These are phyloP conservation scores for Iguana delicatissima DNA, from an alignment of 2,797 vertebrate species.

Conservation along the genomic window DNA sequence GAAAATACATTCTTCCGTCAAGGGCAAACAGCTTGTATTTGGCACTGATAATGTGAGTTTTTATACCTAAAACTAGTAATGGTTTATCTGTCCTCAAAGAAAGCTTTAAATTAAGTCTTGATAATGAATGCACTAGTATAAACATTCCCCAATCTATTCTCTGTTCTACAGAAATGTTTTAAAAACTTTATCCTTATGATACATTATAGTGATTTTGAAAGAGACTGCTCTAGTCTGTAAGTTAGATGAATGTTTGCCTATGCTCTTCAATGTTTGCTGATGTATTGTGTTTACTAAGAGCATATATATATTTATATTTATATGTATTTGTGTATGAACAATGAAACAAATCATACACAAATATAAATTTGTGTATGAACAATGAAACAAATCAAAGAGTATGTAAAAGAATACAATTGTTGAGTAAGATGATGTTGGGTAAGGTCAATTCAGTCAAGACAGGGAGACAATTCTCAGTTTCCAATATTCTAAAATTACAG, in stretches of 20 bases:
- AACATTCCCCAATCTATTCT: conserved; percentile 38
- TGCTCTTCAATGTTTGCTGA: conserved; percentile 59
- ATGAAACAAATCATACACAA: conserved; percentile 7
- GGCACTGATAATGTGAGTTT: neutral
- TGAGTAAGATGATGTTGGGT: neutral
- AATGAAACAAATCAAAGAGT: conserved; percentile 19
- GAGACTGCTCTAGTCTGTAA: conserved; percentile 53
- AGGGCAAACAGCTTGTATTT: conserved; percentile 36
- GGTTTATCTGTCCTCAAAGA: conserved; percentile 40
- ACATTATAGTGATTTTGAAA: conserved; percentile 64
- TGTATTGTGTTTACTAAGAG: conserved; percentile 68
- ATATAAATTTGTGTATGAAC: conserved; percentile 39
- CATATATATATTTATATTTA: conserved; percentile 19
- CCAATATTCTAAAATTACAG: neutral
- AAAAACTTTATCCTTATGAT: conserved; percentile 44
- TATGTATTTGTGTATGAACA: conserved; percentile 30
- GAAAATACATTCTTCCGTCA: conserved; percentile 20
- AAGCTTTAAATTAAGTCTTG: conserved; percentile 52
- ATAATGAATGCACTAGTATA: conserved; percentile 47
- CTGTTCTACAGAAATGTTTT: conserved; percentile 36
- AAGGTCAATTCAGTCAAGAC: neutral
- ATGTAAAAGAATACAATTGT: conserved; percentile 1
- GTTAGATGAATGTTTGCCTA: conserved; percentile 56
- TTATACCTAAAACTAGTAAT: conserved; percentile 22
- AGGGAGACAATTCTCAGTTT: neutral